These are phyloP conservation scores for Rhinopomastus cyanomelas DNA, from an alignment of 2,113 vertebrate genomes.

Conservation along the genomic window DNA sequence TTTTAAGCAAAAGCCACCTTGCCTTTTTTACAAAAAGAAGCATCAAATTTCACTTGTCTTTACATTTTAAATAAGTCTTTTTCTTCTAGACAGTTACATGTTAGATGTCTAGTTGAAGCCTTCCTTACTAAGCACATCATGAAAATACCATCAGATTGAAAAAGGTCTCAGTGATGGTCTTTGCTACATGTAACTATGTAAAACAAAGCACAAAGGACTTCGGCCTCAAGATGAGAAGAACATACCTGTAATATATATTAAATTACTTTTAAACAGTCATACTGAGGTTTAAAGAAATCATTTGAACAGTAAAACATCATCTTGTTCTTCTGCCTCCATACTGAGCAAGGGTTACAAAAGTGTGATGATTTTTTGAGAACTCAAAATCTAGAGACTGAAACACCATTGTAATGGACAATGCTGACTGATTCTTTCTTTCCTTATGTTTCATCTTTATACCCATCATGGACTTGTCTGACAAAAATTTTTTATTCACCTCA, in stretches of 20 bases:
- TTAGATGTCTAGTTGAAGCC: not conserved
- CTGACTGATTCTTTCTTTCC: not conserved
- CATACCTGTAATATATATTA: not conserved
- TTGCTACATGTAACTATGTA: not conserved
- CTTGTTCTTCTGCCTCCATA: not conserved
- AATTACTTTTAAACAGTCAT: not conserved
- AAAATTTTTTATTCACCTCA: not conserved
- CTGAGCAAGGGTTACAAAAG: not conserved
- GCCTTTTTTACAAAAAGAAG: not conserved
- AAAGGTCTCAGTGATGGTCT: not conserved
- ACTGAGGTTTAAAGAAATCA: not conserved
- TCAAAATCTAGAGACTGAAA: not conserved
- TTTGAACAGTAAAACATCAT: not conserved
- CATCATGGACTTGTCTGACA: fast-evolving
- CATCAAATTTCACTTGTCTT: not conserved
- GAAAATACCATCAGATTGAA: not conserved
- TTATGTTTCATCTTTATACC: not conserved
- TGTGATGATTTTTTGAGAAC: not conserved
- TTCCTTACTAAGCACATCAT: not conserved
- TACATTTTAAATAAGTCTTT: not conserved
- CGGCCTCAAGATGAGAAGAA: not conserved
- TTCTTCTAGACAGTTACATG: not conserved
- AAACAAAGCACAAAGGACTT: not conserved
- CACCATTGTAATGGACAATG: not conserved
- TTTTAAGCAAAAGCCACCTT: not conserved